These are phyloP conservation scores for Yasuhikotakia modesta DNA, from an alignment of 2,797 vertebrate genomes.

Conservation along the genomic window DNA sequence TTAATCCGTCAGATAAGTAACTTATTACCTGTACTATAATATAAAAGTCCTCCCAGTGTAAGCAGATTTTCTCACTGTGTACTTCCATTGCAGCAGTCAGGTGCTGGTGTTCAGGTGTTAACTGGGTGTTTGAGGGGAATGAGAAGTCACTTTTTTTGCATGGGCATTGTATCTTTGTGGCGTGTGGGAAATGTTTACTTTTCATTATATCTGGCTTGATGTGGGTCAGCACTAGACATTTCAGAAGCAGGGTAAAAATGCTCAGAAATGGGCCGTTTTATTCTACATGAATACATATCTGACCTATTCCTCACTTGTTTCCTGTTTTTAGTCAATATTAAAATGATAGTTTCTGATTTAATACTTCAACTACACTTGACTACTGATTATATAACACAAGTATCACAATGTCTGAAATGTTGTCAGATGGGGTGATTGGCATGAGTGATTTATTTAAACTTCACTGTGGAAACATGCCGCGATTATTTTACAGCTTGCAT, in stretches of 20 bases:
- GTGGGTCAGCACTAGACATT: conserved; percentile 56
- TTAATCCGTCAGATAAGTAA: not conserved
- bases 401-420: too few relatives aligned
- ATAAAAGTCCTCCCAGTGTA: not conserved
- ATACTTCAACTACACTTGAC: too few relatives aligned
- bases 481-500: too few relatives aligned
- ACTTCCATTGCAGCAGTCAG: not conserved
- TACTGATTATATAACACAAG: too few relatives aligned
- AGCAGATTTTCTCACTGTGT: not conserved
- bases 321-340: too few relatives aligned
- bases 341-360: not conserved
- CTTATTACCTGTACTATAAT: not conserved
- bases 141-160: conserved; percentile 33
- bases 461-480: too few relatives aligned
- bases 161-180: conserved; percentile 1
- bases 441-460: too few relatives aligned
- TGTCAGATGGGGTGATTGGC: too few relatives aligned
- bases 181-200: conserved; percentile 37
- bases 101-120: not conserved
- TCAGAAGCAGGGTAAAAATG: conserved; percentile 38
- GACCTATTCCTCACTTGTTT: conserved; percentile 9
- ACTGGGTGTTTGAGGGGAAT: not conserved
- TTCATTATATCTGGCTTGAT: conserved; percentile 43
- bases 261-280: conserved; percentile 19
- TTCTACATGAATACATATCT: conserved; percentile 17